Conservation (phyloP, 2,888 invertebrate genomes). For the Lomographa bimaculata region DNA sequence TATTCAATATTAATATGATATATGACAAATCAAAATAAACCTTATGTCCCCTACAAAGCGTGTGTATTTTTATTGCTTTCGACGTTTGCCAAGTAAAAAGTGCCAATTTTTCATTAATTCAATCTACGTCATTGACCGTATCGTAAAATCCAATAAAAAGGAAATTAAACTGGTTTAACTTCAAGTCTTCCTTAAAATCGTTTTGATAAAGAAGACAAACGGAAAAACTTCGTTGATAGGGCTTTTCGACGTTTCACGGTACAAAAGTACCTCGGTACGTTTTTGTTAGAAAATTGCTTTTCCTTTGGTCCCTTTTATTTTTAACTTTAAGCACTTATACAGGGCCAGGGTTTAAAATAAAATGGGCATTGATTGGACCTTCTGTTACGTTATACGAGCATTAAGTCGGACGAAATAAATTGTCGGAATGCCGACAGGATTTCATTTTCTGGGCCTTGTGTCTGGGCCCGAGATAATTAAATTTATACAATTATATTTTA, state of each 20-base stretch:
- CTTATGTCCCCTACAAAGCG: too few species aligned
- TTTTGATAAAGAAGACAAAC: constrained; percentile 34
- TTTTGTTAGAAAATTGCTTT: constrained; percentile 27
- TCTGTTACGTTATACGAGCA: neutral
- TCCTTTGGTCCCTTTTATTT: constrained; percentile 24
- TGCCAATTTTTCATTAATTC: constrained; percentile 13
- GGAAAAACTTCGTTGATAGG: constrained; percentile 29
- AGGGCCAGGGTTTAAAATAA: constrained; percentile 23
- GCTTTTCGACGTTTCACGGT: constrained; percentile 12
- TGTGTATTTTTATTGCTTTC: too few species aligned
- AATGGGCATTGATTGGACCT: constrained; percentile 13
- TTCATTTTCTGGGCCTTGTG: too few species aligned
- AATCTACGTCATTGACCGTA: constrained; percentile 14
- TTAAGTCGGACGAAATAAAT: too few species aligned
- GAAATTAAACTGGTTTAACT: constrained; percentile 22
- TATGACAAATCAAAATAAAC: too few species aligned
- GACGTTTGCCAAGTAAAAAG: constrained; percentile 3
- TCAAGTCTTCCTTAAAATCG: constrained; percentile 25
- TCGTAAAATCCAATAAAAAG: constrained; percentile 27
- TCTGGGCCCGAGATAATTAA: too few species aligned
- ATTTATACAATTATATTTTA: too few species aligned
- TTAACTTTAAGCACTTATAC: constrained; percentile 22
- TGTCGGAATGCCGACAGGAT: too few species aligned
- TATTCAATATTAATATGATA: too few species aligned
- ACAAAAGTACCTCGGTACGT: constrained; percentile 15